Evolutionary conservation across 2,888 invertebrate species (phyloP).

Genomic region (Amiota mariae): DNA sequence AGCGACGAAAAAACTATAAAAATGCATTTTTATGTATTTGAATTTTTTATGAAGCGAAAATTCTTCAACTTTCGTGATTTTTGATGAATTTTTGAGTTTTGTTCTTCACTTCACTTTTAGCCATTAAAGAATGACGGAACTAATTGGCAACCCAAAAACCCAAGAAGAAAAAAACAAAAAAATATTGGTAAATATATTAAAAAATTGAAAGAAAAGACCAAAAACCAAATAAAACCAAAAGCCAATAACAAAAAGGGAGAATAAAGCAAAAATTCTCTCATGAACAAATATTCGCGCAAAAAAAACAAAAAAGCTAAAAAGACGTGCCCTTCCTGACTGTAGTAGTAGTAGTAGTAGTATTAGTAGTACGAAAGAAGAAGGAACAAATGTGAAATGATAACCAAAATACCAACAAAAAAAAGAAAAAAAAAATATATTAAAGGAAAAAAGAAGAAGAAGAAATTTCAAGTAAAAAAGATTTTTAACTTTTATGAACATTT

Average conservation of each 20-base stretch:
- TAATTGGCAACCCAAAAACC: constrained; percentile 18
- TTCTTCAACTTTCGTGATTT: background rate
- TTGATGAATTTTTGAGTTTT: background rate
- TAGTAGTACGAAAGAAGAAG: background rate
- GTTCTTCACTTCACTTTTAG: background rate
- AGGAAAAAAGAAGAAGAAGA: constrained; percentile 46
- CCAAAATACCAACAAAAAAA: constrained; percentile 41
- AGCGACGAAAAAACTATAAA: background rate
- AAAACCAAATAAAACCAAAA: too few species aligned
- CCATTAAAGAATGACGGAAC: constrained; percentile 20
- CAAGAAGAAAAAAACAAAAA: background rate
- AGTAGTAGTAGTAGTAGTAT: too few species aligned
- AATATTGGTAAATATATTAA: too few species aligned
- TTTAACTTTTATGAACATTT: constrained; percentile 64
- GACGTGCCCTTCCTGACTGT: background rate
- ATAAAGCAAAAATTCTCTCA: too few species aligned
- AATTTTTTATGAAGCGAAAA: background rate
- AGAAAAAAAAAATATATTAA: constrained; percentile 37
- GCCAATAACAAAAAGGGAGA: too few species aligned
- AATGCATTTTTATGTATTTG: background rate
- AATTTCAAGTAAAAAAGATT: constrained; percentile 13
- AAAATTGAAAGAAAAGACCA: too few species aligned
- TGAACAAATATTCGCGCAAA: background rate
- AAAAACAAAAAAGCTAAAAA: background rate
- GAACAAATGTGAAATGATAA: constrained; percentile 1